Evolutionary conservation across 2,797 vertebrate genomes (phyloP).

Genomic region (Ataeniobius toweri): DNA sequence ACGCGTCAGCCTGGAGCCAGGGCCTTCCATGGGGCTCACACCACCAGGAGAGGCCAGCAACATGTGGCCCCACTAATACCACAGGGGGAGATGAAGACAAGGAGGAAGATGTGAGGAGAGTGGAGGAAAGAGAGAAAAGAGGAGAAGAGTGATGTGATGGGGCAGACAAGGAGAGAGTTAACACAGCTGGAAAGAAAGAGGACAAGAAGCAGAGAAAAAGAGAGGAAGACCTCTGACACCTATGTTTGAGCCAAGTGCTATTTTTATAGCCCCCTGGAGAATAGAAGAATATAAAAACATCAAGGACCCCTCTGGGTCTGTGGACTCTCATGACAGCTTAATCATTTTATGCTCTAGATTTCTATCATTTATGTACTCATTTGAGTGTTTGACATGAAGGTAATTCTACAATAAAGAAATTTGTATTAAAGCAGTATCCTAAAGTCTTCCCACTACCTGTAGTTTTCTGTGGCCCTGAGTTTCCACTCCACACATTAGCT

Average conservation of each 20-base stretch:
- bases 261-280: conserved; percentile 78
- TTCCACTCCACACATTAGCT: conserved; percentile 33
- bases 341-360: conserved; percentile 35
- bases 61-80: conserved; percentile 90
- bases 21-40: conserved; percentile 84
- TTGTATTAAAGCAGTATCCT: conserved; percentile 15
- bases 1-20: conserved; percentile 94
- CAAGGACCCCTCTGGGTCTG: conserved; percentile 34
- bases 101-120: conserved; percentile 13
- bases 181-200: conserved; percentile 34
- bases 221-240: conserved; percentile 76
- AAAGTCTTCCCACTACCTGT: conserved; percentile 30
- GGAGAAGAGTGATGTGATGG: conserved; percentile 20
- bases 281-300: conserved; percentile 60
- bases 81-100: conserved; percentile 81
- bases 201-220: conserved; percentile 6
- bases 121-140: conserved; percentile 3
- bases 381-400: background rate
- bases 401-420: background rate
- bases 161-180: conserved; percentile 25
- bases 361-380: background rate
- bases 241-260: conserved; percentile 76
- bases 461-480: conserved; percentile 31
- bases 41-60: conserved; percentile 89
- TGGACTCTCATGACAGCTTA: conserved; percentile 52